phyloP scores from a whole-genome alignment of 2,113 vertebrate genomes.

The Mobula birostris region DNA sequence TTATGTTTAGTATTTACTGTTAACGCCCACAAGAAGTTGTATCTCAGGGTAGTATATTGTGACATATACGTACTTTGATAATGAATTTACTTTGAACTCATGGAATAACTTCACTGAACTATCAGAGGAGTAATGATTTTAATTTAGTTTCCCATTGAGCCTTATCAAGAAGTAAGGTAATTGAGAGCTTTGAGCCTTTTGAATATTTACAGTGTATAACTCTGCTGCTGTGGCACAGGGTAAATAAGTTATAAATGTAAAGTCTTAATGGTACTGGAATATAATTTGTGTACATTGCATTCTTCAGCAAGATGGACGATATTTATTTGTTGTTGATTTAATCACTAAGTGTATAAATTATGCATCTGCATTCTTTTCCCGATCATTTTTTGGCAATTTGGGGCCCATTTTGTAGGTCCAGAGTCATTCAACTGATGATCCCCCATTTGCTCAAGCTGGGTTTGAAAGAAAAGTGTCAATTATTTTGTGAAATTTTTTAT shows the following conservation, averaged over 20 bases:
- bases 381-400: slow-evolving; percentile 5
- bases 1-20: too few species aligned
- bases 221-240: neutral
- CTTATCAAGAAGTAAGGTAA: neutral
- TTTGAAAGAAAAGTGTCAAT: neutral
- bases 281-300: neutral
- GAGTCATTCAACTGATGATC: neutral
- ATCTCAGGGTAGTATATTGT: too few species aligned
- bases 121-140: neutral
- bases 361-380: neutral
- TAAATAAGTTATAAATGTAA: neutral
- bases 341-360: slow-evolving; percentile 14
- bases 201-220: neutral
- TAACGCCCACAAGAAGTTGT: too few species aligned
- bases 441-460: neutral
- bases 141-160: neutral
- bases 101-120: neutral
- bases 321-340: neutral
- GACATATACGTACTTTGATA: too few species aligned
- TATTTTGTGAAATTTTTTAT: neutral
- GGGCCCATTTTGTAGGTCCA: neutral
- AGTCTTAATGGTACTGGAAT: neutral
- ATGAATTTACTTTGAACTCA: neutral
- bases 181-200: neutral
- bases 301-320: neutral